Evolutionary conservation across 35 echinoderm and acorn worm genomes (phyloP).

Genomic region (Heliocidaris erythrogramma): DNA sequence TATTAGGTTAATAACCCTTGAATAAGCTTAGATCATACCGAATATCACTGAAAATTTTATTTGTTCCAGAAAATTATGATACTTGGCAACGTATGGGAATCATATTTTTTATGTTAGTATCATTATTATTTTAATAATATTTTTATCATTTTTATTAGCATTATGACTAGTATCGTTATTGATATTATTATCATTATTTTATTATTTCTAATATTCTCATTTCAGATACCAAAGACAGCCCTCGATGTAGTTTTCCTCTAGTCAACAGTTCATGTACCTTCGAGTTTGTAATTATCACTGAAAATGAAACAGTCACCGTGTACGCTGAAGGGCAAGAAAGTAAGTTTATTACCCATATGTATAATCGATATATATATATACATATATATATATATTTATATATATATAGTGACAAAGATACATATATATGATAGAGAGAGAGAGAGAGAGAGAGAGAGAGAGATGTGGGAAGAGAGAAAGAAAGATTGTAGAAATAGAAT

Average conservation of each 20-base stretch:
- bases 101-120: too few relatives aligned
- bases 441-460: neutral
- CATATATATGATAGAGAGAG: neutral
- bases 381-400: too few relatives aligned
- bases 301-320: slow-evolving; percentile 31
- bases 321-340: neutral
- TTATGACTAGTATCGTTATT: too few relatives aligned
- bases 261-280: neutral
- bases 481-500: too few relatives aligned
- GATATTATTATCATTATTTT: neutral
- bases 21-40: too few relatives aligned
- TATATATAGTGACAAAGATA: neutral
- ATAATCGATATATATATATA: neutral
- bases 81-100: too few relatives aligned
- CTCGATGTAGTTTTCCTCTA: neutral
- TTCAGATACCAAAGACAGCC: neutral
- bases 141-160: too few relatives aligned
- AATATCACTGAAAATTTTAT: too few relatives aligned
- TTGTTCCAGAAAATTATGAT: too few relatives aligned
- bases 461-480: neutral
- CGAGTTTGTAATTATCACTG: neutral
- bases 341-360: too few relatives aligned
- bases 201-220: neutral
- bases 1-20: too few relatives aligned
- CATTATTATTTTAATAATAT: too few relatives aligned